Evolutionary conservation across 2,888 invertebrate species (phyloP), one percentile per base, ranked within the genome.

Genomic region (Lepetodrilus schrolli): DNA sequence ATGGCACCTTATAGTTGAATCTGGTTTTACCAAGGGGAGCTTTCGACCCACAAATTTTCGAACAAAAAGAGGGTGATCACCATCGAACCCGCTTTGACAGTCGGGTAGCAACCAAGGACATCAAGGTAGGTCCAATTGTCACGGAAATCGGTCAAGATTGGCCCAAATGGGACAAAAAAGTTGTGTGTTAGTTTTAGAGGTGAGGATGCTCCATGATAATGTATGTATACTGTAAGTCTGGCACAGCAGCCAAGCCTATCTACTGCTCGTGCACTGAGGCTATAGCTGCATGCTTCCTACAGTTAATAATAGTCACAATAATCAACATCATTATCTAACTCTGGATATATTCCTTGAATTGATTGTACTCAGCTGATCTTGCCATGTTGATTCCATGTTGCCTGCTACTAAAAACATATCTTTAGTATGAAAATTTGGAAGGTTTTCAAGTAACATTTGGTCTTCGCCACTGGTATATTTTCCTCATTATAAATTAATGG

Each of bases 1-100:
- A 75, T 75, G 75, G 75, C 75, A 73, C 66, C 73, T 75, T 78
- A 75, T 78, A 75, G 78, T 74, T 75, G 75, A 78, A 43, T 78
- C 75, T 78, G 78, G 75, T 74, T 75, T 72, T 75, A 49, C 66
- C 69, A 38, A 69, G 58, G 73, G 47, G 70, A 76, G 74, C 74
- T 74, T 76, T 74, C 74, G 68, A 66, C 74, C 76, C 76, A 74
- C 74, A 74, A 74, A 49, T 65, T 38, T 74, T 69, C 58, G 43
- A 43, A 30, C n/a, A 43, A 34, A 58, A 58, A 58, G 58, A 58
- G 58, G 58, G 58, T 58, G 10, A 30, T 30, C 13, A 58, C 58
- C 58, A 58, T 58, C 58, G 34, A 58, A 30, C 58, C 58, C 58
- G 30, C 58, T 58, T 58, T 58, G 58, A 58, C 58, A 26, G 34